phyloP scores from a whole-genome alignment of 2,113 vertebrate genomes.

The Cinclus mexicanus region DNA sequence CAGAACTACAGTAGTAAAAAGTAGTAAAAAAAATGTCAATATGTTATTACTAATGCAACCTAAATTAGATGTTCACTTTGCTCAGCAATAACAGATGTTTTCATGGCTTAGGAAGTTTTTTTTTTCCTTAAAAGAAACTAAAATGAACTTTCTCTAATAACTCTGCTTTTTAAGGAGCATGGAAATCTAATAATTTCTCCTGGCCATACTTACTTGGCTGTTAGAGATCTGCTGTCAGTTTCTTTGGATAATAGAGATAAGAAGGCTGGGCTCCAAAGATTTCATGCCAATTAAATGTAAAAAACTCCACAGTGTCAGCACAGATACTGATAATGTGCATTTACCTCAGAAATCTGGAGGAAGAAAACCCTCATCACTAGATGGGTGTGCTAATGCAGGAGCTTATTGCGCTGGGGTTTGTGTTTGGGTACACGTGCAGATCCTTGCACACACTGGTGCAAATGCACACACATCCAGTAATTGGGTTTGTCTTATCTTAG shows the following conservation, averaged over 20 bases:
- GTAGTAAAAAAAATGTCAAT: neutral
- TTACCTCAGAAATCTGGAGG: neutral
- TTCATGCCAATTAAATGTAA: slow-evolving; percentile 23
- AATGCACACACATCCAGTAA: neutral
- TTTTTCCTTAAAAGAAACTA: neutral
- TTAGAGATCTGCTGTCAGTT: neutral
- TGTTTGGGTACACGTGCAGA: neutral
- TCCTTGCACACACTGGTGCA: neutral
- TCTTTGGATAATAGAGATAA: slow-evolving; percentile 2
- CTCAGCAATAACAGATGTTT: neutral
- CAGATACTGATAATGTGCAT: neutral
- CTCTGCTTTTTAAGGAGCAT: neutral
- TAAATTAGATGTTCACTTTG: neutral
- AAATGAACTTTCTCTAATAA: neutral
- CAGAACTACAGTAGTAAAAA: neutral
- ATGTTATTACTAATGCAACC: neutral
- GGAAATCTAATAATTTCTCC: neutral
- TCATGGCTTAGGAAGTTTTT: neutral
- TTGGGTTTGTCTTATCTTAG: neutral
- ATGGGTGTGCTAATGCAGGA: neutral
- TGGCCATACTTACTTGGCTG: neutral
- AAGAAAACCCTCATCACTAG: neutral
- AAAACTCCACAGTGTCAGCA: neutral
- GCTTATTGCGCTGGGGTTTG: neutral
- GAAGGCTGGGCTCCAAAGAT: neutral